phyloP scores from a whole-genome alignment of 2,888 invertebrate genomes.

The Ichneumoninae sp. region DNA sequence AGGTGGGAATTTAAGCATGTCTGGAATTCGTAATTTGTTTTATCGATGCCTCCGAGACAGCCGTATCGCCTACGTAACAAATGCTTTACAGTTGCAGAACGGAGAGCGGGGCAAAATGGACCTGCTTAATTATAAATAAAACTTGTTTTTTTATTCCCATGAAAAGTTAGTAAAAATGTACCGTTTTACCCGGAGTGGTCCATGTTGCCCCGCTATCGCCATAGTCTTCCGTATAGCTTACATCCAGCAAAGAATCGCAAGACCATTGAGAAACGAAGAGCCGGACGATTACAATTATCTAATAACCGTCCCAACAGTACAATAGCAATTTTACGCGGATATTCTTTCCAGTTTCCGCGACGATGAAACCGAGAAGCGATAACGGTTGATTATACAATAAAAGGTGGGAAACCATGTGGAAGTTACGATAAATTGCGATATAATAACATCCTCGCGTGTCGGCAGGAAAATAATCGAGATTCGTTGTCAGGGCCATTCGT shows the following conservation, averaged over 20 bases:
- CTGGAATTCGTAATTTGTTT: slow-evolving; percentile 71
- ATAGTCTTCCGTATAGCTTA: too few species aligned
- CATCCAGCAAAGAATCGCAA: too few species aligned
- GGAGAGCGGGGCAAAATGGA: too few species aligned
- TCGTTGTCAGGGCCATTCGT: slow-evolving; percentile 48
- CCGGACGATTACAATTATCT: too few species aligned
- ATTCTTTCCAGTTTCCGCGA: neutral
- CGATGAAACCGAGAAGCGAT: neutral
- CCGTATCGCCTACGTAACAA: neutral
- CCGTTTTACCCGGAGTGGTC: too few species aligned
- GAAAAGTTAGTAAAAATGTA: too few species aligned
- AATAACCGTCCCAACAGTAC: neutral
- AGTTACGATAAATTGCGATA: slow-evolving; percentile 47
- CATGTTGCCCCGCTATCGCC: too few species aligned
- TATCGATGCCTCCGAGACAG: slow-evolving; percentile 32
- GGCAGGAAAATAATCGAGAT: slow-evolving; percentile 45
- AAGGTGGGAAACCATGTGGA: neutral
- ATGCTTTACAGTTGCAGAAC: neutral
- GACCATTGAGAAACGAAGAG: too few species aligned
- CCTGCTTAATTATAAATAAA: too few species aligned
- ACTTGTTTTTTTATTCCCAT: too few species aligned
- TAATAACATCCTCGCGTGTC: slow-evolving; percentile 58
- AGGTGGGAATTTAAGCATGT: slow-evolving; percentile 61
- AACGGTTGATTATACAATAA: neutral
- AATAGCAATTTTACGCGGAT: neutral